These are phyloP conservation scores for Hyperopisus bebe DNA, from an alignment of 2,113 vertebrate species.

Conservation along the genomic window DNA sequence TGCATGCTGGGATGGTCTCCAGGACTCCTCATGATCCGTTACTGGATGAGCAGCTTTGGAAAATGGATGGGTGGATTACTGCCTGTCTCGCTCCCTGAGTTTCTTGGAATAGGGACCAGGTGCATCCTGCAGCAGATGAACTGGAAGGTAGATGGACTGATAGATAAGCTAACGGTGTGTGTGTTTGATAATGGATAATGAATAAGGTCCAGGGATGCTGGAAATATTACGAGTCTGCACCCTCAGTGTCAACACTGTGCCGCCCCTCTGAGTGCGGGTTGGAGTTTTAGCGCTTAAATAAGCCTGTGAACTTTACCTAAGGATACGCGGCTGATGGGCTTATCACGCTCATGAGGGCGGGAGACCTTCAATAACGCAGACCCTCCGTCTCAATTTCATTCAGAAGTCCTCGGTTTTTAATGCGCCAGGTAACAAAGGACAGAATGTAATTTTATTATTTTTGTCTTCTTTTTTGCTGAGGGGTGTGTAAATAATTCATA, in stretches of 20 bases:
- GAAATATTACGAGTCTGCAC: neutral
- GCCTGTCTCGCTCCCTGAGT: neutral
- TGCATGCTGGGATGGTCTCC: neutral
- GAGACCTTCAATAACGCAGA: slow-evolving; percentile 19
- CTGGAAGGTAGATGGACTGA: neutral
- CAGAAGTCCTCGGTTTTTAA: slow-evolving; percentile 68
- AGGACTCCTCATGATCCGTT: neutral
- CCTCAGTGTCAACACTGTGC: neutral
- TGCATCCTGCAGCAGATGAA: neutral
- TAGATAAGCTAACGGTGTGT: neutral
- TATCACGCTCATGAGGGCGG: neutral
- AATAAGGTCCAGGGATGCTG: neutral
- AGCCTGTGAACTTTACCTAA: neutral
- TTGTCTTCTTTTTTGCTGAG: slow-evolving; percentile 42
- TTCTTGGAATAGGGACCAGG: neutral
- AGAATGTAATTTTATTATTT: slow-evolving; percentile 54
- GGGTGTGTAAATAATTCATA: slow-evolving; percentile 57
- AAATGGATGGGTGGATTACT: neutral
- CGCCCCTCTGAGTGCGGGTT: neutral
- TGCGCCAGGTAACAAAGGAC: slow-evolving; percentile 64
- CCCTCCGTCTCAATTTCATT: slow-evolving; percentile 55
- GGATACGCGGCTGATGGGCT: neutral
- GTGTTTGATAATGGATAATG: neutral
- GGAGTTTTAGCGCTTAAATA: neutral
- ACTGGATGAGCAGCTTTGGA: neutral